Evolutionary conservation across 1,140 invertebrate species (phyloP), one percentile per base, ranked within the genome.

Genomic region (Wiebesia pumilae): DNA sequence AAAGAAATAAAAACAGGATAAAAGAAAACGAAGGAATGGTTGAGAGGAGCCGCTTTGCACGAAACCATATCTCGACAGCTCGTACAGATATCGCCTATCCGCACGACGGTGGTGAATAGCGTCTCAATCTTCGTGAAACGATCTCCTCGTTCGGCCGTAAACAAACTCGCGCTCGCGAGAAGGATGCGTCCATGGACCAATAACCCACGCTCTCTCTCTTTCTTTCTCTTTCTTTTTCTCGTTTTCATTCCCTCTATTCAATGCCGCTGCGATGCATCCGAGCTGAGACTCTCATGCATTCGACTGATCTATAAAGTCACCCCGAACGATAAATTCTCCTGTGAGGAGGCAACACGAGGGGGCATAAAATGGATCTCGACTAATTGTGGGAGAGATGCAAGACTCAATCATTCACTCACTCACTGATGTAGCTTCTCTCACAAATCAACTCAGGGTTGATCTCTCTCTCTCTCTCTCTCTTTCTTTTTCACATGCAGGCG

Each of bases 311-410:
- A 84, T 87, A 93, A 90, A 91, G 90, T 91, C 91, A 90, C 90
- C 90, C 88, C 87, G 90, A 83, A 90, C 92, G 91, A 94, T 94
- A 94, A 94, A 94, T 94, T 90, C 90, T 88, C 88, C 89, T 87
- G 88, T 87, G 89, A 88, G 83, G 83, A 89, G 88, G 90, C 0
- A 73, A 24, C 14, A 38, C 43, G 47, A 51, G 51, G 35, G n/a
- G 30, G 78, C 30, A 93, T 92, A 93, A 93, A 93, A 91, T 92
- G 92, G 92, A 93, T 93, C 92, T 91, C 90, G 92, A 92, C 93
- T 93, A 93, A 93, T 93, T 93, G 93, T 91, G 92, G 89, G 90
- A 93, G 93, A 93, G 93, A 93, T 93, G 90, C 92, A 93, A 92
- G 93, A 93, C 90, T 92, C 89, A 91, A 90, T 93, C 90, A 90